These are phyloP conservation scores for Periplaneta americana DNA, from an alignment of 1,140 invertebrate genomes.

Conservation along the genomic window DNA sequence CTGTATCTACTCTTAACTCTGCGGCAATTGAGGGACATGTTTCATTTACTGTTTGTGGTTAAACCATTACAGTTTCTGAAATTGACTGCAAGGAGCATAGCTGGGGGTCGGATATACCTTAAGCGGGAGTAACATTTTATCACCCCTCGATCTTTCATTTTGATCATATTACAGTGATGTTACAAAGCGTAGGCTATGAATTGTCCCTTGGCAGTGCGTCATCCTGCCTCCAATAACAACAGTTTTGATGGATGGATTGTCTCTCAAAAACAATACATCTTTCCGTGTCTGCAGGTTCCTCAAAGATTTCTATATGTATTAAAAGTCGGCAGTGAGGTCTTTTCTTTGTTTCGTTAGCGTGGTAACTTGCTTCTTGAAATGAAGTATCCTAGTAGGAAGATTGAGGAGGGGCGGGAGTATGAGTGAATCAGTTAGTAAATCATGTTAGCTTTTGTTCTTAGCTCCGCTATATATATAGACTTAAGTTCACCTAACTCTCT, in stretches of 20 bases:
- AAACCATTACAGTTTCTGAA: no score
- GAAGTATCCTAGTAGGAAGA: neutral
- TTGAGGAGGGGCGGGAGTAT: neutral
- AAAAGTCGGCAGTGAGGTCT: neutral
- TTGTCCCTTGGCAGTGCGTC: neutral
- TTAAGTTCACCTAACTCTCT: neutral
- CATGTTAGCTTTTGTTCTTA: neutral
- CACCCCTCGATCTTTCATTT: neutral
- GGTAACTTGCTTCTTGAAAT: neutral
- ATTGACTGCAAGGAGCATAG: no score
- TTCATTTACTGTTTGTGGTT: no score
- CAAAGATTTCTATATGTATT: neutral
- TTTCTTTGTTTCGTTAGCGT: neutral
- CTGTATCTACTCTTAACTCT: no score
- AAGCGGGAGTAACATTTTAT: neutral
- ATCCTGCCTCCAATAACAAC: neutral
- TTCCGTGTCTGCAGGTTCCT: neutral
- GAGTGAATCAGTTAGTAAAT: neutral
- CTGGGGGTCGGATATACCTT: no score
- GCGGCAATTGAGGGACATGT: no score
- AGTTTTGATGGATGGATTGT: neutral
- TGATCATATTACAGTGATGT: neutral
- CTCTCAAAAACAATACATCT: neutral
- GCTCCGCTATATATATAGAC: neutral
- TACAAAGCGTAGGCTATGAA: neutral